phyloP scores from a whole-genome alignment of 2,113 vertebrate species.

The Epinephelus lanceolatus region DNA sequence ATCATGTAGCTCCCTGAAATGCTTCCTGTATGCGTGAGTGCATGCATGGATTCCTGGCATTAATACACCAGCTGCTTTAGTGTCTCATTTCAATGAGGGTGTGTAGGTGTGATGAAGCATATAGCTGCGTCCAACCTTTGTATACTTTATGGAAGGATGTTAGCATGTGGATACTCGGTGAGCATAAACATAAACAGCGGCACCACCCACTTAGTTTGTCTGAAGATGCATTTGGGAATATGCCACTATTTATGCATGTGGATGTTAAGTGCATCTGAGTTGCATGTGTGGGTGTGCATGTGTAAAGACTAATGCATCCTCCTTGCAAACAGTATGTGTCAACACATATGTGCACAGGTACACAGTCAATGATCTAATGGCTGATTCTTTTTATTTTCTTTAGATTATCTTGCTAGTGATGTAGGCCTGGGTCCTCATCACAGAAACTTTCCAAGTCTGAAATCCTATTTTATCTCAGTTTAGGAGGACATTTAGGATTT shows the following conservation, averaged over 20 bases:
- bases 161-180: constrained; percentile 8
- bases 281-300: constrained; percentile 11
- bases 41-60: constrained; percentile 20
- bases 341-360: neutral
- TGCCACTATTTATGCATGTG: constrained; percentile 28
- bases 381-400: neutral
- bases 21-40: neutral
- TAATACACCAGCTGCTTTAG: constrained; percentile 21
- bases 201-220: constrained; percentile 38
- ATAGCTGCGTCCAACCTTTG: constrained; percentile 24
- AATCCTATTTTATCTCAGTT: too few species aligned
- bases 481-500: too few species aligned
- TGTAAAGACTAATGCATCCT: constrained; percentile 3
- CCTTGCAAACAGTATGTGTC: neutral
- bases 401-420: neutral
- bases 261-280: constrained; percentile 20
- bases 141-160: constrained; percentile 28
- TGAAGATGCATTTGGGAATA: constrained; percentile 46
- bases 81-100: constrained; percentile 21
- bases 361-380: neutral
- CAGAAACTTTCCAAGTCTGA: too few species aligned
- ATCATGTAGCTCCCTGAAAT: neutral
- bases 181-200: constrained; percentile 36
- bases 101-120: constrained; percentile 52
- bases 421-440: neutral